Evolutionary conservation across 2,888 invertebrate genomes (phyloP), one percentile per base, ranked within the genome.

Genomic region (Agapetus fuscipes): DNA sequence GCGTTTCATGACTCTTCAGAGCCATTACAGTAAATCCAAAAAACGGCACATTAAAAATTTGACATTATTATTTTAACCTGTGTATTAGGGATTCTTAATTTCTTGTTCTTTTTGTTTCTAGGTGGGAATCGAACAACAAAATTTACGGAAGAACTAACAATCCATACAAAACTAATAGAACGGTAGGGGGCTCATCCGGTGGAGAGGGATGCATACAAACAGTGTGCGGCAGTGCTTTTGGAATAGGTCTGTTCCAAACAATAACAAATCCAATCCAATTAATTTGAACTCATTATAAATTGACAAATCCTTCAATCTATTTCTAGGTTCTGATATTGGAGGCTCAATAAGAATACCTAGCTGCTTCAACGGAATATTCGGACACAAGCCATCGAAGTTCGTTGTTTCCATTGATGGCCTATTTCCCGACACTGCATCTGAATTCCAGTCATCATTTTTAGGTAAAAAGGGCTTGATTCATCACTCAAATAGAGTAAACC

Each of bases 321-420:
- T 43, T 40, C 10, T 54, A 70, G 70, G 70, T 15, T 91, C 93
- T 0, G 95, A 96, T 57, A 93, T 96, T 48, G 95, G 94, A 2
- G 96, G 96, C 11, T 93, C 93, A 10, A 94, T 96, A 51, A 78
- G 96, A 13, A 93, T 96, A 80, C 95, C 96, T 0, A 72, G 85
- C 4, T 90, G 83, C 59, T 95, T 94, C 62, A 94, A 91, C 59
- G 95, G 95, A 17, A 74, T 95, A 32, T 96, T 90, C 59, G 95
- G 95, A 0, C 93, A 96, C 61, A 94, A 94, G 58, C 87, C 94
- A 1, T 76, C 83, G 1, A 74, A 74, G 51, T 59, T 68, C 44
- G 61, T 82, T 12, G 85, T 94, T 1, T 83, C 89, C 2, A 86
- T 84, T 54, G 66, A 68, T 10, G 94, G 94, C 2, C 85, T 86